These are phyloP conservation scores for Centroberyx gerrardi DNA, from an alignment of 2,797 vertebrate species.

Conservation along the genomic window DNA sequence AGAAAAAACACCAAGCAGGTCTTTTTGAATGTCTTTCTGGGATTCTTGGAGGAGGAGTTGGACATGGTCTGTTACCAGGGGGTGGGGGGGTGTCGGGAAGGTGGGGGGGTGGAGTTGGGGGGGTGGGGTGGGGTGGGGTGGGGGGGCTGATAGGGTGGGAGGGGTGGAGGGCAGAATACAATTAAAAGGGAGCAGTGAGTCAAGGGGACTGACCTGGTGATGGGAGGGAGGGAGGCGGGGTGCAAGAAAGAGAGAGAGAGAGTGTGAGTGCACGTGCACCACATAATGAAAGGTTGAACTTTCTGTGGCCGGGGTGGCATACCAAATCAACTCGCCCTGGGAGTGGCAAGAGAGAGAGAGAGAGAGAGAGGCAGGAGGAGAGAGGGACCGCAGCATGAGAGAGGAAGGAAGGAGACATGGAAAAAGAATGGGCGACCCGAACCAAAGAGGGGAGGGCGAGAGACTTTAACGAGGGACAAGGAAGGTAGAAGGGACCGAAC, in stretches of 20 bases:
- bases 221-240: slow-evolving; percentile 74
- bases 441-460: slow-evolving; percentile 60
- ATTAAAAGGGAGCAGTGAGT: slow-evolving; percentile 84
- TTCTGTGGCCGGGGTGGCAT: slow-evolving; percentile 90
- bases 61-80: slow-evolving; percentile 29
- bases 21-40: slow-evolving; percentile 51
- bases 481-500: slow-evolving; percentile 65
- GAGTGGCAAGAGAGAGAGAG: slow-evolving; percentile 77
- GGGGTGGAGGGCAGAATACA: slow-evolving; percentile 81
- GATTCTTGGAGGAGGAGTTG: slow-evolving; percentile 49
- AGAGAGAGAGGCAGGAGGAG: slow-evolving; percentile 27
- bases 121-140: slow-evolving; percentile 47
- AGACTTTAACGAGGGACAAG: slow-evolving; percentile 76
- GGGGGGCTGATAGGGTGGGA: slow-evolving; percentile 66
- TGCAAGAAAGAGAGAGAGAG: slow-evolving; percentile 62
- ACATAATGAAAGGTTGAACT: slow-evolving; percentile 90
- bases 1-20: slow-evolving; percentile 8
- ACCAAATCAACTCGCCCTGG: slow-evolving; percentile 91
- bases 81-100: slow-evolving; percentile 18
- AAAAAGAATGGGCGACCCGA: slow-evolving; percentile 66
- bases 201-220: slow-evolving; percentile 89
- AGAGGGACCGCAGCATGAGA: slow-evolving; percentile 71
- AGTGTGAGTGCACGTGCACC: slow-evolving; percentile 79
- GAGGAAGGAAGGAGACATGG: slow-evolving; percentile 48
- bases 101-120: slow-evolving; percentile 51